Evolutionary conservation across 2,888 invertebrate species (phyloP).

Genomic region (Panzeria rudis): DNA sequence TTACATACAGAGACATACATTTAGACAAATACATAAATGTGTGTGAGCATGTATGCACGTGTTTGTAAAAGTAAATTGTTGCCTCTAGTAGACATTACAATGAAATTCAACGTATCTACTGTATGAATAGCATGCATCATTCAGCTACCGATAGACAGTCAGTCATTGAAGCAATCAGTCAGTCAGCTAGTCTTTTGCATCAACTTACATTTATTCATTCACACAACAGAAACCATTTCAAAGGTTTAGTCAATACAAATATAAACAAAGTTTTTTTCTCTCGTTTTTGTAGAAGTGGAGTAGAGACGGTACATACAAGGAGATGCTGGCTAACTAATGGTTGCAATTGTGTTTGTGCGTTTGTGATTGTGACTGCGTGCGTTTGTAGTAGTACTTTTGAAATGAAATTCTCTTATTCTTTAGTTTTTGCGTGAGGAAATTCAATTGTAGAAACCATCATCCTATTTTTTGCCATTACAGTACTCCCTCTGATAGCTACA

Average conservation of each 20-base stretch:
- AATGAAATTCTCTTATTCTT: constrained; percentile 59
- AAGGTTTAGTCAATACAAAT: constrained; percentile 63
- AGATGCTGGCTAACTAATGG: constrained; percentile 53
- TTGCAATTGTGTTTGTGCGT: constrained; percentile 11
- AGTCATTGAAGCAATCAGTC: constrained; percentile 16
- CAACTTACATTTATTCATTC: constrained; percentile 31
- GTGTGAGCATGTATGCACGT: background rate
- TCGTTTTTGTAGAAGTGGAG: constrained; percentile 3
- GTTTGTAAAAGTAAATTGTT: constrained; percentile 2
- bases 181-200: constrained; percentile 19
- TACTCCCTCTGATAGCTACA: background rate
- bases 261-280: constrained; percentile 15
- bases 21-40: background rate
- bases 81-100: constrained; percentile 22
- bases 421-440: constrained; percentile 56
- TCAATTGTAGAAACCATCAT: constrained; percentile 57
- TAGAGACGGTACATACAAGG: constrained; percentile 6
- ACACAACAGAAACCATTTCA: constrained; percentile 51
- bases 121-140: constrained; percentile 22
- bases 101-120: constrained; percentile 36
- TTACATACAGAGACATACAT: background rate
- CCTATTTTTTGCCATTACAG: constrained; percentile 22
- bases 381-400: constrained; percentile 35
- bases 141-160: constrained; percentile 17
- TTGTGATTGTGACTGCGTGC: background rate